These are phyloP conservation scores for Tineola bisselliella DNA, from an alignment of 2,888 invertebrate genomes.

Conservation along the genomic window DNA sequence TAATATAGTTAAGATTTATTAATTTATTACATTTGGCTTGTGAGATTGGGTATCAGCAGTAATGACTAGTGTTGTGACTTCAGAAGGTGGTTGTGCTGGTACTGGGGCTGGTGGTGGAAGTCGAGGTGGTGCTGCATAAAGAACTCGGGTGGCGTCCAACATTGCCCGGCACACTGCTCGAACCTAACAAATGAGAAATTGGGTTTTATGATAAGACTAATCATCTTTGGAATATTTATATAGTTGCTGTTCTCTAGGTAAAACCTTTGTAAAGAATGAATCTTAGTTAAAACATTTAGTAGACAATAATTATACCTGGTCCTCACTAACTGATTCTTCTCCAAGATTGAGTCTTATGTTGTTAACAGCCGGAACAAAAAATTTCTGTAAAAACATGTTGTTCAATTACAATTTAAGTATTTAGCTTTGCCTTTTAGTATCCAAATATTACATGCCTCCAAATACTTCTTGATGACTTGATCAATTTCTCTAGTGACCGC, in stretches of 20 bases:
- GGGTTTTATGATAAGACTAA: not conserved
- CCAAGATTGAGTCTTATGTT: constrained; percentile 81
- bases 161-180: constrained; percentile 79
- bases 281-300: too few relatives aligned
- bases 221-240: not conserved
- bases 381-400: constrained; percentile 74
- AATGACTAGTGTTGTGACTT: constrained; percentile 65
- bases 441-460: constrained; percentile 60
- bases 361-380: constrained; percentile 81
- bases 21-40: constrained; percentile 29
- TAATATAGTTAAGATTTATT: not conserved
- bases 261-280: constrained; percentile 25
- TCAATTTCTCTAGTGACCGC: constrained; percentile 82
- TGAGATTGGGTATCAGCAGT: constrained; percentile 58
- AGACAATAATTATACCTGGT: constrained; percentile 59
- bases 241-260: too few relatives aligned
- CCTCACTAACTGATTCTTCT: constrained; percentile 78
- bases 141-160: constrained; percentile 79
- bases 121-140: constrained; percentile 68
- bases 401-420: too few relatives aligned
- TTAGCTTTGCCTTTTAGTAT: too few relatives aligned
- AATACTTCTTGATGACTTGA: constrained; percentile 78
- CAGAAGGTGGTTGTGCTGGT: constrained; percentile 38
- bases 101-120: constrained; percentile 38
- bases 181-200: constrained; percentile 29